These are phyloP conservation scores for Chrysoperla carnea DNA, from an alignment of 1,140 invertebrate genomes.

Conservation along the genomic window DNA sequence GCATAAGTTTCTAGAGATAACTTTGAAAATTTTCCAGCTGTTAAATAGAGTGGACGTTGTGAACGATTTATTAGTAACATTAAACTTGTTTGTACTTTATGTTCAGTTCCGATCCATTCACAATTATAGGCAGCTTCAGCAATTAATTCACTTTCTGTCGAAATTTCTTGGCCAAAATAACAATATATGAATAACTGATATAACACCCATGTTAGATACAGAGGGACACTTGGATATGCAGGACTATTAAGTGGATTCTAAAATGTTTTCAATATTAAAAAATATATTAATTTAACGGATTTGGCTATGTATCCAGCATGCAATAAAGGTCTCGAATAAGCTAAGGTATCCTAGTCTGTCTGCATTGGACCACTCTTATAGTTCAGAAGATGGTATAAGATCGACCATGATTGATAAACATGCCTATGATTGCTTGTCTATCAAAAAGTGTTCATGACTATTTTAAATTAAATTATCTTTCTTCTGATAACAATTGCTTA, in stretches of 20 bases:
- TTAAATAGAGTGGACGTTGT: neutral
- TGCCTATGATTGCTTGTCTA: no score
- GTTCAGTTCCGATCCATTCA: slow-evolving; percentile 2
- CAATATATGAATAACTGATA: slow-evolving; percentile 3
- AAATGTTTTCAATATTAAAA: no score
- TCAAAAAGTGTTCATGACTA: no score
- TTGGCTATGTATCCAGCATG: no score
- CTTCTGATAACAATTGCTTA: no score
- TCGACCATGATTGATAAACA: no score
- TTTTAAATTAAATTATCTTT: no score
- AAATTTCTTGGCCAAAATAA: slow-evolving; percentile 3
- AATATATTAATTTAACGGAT: no score
- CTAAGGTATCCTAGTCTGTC: no score
- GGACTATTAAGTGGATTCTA: neutral
- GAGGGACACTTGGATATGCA: neutral
- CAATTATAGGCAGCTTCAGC: slow-evolving; percentile 1
- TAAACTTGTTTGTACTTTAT: neutral
- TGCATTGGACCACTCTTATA: no score
- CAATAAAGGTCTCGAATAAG: no score
- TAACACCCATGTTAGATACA: neutral
- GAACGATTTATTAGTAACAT: neutral
- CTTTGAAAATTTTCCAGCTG: slow-evolving; percentile 3
- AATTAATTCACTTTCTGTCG: neutral
- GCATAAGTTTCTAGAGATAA: slow-evolving; percentile 1
- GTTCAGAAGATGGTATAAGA: no score